Base-by-base conservation (phyloP, 2,113 vertebrate genomes). In the Ginglymostoma cirratum region DNA sequence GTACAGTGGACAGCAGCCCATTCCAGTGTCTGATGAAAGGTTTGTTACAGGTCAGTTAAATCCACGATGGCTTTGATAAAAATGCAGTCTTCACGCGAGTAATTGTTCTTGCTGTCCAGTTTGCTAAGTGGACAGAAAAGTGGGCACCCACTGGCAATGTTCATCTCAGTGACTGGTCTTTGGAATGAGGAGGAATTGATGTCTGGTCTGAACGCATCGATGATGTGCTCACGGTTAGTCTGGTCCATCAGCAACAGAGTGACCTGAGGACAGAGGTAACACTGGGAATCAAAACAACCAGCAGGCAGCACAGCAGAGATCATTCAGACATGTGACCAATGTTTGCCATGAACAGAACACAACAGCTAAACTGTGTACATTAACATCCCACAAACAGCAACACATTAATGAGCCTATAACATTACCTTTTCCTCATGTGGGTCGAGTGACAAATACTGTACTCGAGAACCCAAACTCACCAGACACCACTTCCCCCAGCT, bases 41-140 rank as follows among this genome's bases (percentile, higher is more conserved):
- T 70, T 97, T 96, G 94, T 97, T 97, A 98, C 96, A 99, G 98
- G 96, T 98, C 98, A 0, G 99, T 98, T 95, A 98, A 98, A 96
- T 99, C 99, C 92, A 99, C 99, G 4, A 99, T 99, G 96, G 98
- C 99, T 97, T 99, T 99, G 97, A 99, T 98, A 97, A 99, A 99
- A 96, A 99, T 98, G 42, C 98, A 98, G 1, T 99, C 99, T 0
- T 99, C 99, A 0, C 98, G 98, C 95, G 99, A 97, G 48, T 99
- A 99, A 0, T 98, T 98, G 70, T 98, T 98, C 97, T 99, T 99
- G 89, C 97, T 97, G 0, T 99, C 98, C 97, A 99, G 98, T 96
- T 98, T 98, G 0, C 98, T 97, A 96, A 99, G 97, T 0, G 99
- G 99, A 96, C 98, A 99, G 98, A 99, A 99, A 52, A 99, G 98